phyloP scores from a whole-genome alignment of 2,113 vertebrate species.

The Electrona antarctica region DNA sequence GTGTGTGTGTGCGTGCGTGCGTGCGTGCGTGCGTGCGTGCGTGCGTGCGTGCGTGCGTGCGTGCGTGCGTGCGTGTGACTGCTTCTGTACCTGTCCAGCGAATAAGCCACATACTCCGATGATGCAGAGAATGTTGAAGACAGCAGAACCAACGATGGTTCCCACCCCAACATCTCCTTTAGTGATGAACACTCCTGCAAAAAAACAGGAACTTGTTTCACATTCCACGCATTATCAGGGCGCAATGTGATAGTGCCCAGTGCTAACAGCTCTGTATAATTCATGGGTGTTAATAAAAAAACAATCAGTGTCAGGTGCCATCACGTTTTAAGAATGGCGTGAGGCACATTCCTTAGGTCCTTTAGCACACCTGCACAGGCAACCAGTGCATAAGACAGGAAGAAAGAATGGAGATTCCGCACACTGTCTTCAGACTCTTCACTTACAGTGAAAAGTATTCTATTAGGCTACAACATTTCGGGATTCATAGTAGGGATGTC shows the following conservation, averaged over 20 bases:
- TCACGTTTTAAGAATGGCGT: background rate
- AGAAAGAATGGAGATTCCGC: too few species aligned
- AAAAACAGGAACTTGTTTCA: too few species aligned
- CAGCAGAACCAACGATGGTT: constrained; percentile 97
- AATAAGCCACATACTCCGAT: constrained; percentile 97
- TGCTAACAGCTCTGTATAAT: background rate
- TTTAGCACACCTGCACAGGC: background rate
- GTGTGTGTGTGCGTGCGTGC: constrained; percentile 13
- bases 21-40: constrained; percentile 4
- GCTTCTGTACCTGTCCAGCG: constrained; percentile 82
- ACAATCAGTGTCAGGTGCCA: background rate
- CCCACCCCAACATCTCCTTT: constrained; percentile 97
- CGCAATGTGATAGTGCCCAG: too few species aligned
- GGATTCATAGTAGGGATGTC: too few species aligned
- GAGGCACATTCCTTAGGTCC: background rate
- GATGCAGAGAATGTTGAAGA: constrained; percentile 98
- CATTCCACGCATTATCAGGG: background rate
- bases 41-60: constrained; percentile 7
- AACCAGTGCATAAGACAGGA: too few species aligned
- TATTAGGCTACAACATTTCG: too few species aligned
- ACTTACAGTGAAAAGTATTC: too few species aligned
- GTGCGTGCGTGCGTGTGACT: background rate
- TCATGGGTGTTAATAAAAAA: background rate
- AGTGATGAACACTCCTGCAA: constrained; percentile 96
- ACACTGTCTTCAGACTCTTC: too few species aligned